Percentiles rank a stretch among this genome's conserved stretches.
Evolutionary conservation across 2,888 invertebrate species (phyloP).

Genomic region (Polymixis flavicincta): DNA sequence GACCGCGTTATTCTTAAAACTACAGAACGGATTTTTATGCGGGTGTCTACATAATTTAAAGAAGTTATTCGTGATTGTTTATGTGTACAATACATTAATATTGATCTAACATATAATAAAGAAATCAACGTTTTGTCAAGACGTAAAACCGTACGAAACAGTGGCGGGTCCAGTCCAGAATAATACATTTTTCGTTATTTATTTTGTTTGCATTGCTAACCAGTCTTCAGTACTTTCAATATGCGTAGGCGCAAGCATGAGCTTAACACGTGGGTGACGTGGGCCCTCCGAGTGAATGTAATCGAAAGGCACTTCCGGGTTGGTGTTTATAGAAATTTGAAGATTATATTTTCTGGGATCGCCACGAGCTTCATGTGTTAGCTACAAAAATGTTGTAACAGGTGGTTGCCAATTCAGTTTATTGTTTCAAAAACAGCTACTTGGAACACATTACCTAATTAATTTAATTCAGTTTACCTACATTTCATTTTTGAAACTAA

Average conservation of each 20-base stretch:
- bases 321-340: neutral
- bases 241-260: constrained; percentile 26
- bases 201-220: constrained; percentile 30
- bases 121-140: too few relatives aligned
- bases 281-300: constrained; percentile 29
- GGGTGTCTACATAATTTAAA: neutral
- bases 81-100: neutral
- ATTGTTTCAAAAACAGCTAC: constrained; percentile 17
- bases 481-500: neutral
- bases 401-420: constrained; percentile 2
- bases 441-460: constrained; percentile 27
- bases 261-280: constrained; percentile 36
- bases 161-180: neutral
- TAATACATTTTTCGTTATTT: neutral
- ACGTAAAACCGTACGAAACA: neutral
- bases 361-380: neutral
- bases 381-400: constrained; percentile 13
- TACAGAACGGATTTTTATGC: neutral
- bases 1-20: neutral
- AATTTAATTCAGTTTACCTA: neutral
- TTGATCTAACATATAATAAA: too few relatives aligned
- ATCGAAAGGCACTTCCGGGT: constrained; percentile 40
- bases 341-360: neutral
- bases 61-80: neutral
- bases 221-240: constrained; percentile 17